phyloP scores from a whole-genome alignment of 2,888 invertebrate genomes.

The Parnassius orleans region DNA sequence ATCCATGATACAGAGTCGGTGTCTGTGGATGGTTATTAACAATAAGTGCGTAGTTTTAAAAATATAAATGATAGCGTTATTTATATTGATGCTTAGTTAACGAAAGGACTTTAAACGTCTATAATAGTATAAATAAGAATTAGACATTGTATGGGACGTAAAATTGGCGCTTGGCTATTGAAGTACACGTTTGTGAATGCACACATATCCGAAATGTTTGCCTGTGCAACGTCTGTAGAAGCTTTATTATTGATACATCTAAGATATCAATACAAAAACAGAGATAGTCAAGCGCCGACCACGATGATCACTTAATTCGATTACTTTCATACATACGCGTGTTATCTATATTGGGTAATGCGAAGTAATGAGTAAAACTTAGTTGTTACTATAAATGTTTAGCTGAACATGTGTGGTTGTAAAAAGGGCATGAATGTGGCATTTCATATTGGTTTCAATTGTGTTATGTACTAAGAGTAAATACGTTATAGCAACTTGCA shows the following conservation, averaged over 20 bases:
- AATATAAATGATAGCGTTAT: slow-evolving; percentile 74
- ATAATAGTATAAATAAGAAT: slow-evolving; percentile 67
- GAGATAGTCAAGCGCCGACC: slow-evolving; percentile 68
- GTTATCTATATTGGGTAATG: slow-evolving; percentile 72
- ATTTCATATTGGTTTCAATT: slow-evolving; percentile 63
- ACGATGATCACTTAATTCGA: slow-evolving; percentile 57
- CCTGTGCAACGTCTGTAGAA: slow-evolving; percentile 24
- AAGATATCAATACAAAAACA: slow-evolving; percentile 23
- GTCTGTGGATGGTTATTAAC: slow-evolving; percentile 64
- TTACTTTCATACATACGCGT: slow-evolving; percentile 52
- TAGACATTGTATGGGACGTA: slow-evolving; percentile 62
- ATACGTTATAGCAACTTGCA: slow-evolving; percentile 20
- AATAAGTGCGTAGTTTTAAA: slow-evolving; percentile 74
- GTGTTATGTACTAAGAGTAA: slow-evolving; percentile 33
- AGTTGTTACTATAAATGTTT: slow-evolving; percentile 81
- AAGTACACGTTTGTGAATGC: slow-evolving; percentile 24
- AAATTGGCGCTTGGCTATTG: slow-evolving; percentile 70
- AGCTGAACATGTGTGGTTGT: slow-evolving; percentile 75
- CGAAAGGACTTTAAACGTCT: slow-evolving; percentile 68
- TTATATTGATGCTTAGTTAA: slow-evolving; percentile 78
- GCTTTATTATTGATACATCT: slow-evolving; percentile 27
- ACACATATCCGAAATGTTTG: slow-evolving; percentile 24
- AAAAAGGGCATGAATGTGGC: slow-evolving; percentile 73
- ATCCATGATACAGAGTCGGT: slow-evolving; percentile 61
- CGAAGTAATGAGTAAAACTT: slow-evolving; percentile 68